Evolutionary conservation across 1,140 invertebrate species (phyloP), one percentile per base, ranked within the genome.

Genomic region (Cataglyphis hispanica): DNA sequence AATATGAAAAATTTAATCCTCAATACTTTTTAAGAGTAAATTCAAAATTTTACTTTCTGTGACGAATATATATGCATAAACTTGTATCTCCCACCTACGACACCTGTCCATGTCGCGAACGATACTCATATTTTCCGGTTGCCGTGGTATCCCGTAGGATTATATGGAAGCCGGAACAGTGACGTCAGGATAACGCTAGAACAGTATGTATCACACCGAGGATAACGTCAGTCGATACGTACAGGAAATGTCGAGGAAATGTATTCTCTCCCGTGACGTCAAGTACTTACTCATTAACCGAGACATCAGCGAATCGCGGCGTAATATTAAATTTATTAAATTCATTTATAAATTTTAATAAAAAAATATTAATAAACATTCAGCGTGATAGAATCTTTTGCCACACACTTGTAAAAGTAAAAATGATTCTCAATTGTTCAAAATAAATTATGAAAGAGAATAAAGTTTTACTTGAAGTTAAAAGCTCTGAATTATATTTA

Each of bases 221-320:
- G 81, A 84, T 84, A 84, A 84, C 81, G 81, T 77, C 67, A 64
- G 50, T 74, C 75, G 61, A 88, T 85, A 85, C 84, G 40, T 31
- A 78, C 78, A 80, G 88, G 86, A 89, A 89, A 88, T 34, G 78
- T 87, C 84, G 60, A 88, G 60, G 70, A 50, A 50, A 50, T 46
- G 66, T 74, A 60, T 83, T 80, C 75, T 80, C 77, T 58, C 50
- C 31, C 25, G 53, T 61, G 37, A 74, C 53, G 53, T 72, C 67
- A 46, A 74, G 50, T 40, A 74, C 3, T 70, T 74, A 46, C 40
- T 83, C 64, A 56, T 83, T 83, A 74, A 74, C 60, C 72, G 34
- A 50, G 16, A 40, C 64, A 64, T 66, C 22, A 77, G 64, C 43
- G 31, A 64, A 64, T 77, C 46, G 37, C 27, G n/a, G 0, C 40